phyloP scores from a whole-genome alignment of 2,888 invertebrate genomes.

The Dusona sp. region DNA sequence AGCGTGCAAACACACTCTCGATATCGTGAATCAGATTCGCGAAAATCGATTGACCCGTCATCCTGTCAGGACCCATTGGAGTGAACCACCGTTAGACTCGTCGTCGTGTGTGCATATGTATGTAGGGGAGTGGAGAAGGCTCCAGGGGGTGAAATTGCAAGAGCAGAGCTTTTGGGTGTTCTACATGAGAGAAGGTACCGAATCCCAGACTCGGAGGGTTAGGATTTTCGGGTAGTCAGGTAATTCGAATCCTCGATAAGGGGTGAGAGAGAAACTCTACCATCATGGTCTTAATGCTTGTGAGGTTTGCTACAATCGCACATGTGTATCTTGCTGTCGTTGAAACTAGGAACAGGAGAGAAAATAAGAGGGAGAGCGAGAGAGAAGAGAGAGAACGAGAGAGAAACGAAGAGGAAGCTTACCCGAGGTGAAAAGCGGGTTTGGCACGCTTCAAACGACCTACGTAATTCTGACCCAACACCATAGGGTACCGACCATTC shows the following conservation, averaged over 20 bases:
- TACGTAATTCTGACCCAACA: constrained; percentile 83
- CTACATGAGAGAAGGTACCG: constrained; percentile 52
- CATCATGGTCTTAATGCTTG: constrained; percentile 57
- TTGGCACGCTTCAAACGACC: constrained; percentile 81
- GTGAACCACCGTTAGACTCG: constrained; percentile 41
- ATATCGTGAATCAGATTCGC: constrained; percentile 64
- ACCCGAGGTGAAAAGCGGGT: constrained; percentile 66
- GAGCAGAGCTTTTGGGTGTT: constrained; percentile 62
- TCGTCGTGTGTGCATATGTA: constrained; percentile 5
- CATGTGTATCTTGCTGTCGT: constrained; percentile 44
- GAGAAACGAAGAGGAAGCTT: constrained; percentile 55
- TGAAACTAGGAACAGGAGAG: not conserved
- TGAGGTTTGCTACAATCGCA: constrained; percentile 53
- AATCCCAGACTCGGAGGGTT: constrained; percentile 51
- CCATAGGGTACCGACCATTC: constrained; percentile 79
- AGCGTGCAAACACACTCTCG: constrained; percentile 40
- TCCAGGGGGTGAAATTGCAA: constrained; percentile 45
- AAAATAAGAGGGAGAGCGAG: constrained; percentile 10
- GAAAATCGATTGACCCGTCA: constrained; percentile 70
- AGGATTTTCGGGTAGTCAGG: constrained; percentile 64
- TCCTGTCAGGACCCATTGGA: constrained; percentile 63
- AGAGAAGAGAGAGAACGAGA: too few species aligned
- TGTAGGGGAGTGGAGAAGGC: constrained; percentile 47
- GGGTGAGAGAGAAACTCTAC: constrained; percentile 10
- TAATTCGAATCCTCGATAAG: constrained; percentile 62